Conservation (phyloP, 2,888 invertebrate species). For the Ctenicera cuprea region DNA sequence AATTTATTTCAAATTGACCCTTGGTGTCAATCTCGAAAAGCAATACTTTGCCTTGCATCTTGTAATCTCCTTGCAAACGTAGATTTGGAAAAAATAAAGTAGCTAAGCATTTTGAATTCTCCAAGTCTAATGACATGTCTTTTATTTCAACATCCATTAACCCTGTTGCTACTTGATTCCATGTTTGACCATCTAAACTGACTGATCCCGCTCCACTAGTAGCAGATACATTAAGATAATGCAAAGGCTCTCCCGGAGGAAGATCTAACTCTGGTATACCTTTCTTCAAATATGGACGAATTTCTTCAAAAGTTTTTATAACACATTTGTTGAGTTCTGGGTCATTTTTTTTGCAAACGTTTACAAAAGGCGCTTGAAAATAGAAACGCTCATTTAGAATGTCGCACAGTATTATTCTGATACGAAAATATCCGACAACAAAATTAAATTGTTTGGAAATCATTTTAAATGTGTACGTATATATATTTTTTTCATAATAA, state of each 20-base stretch:
- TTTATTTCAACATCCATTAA: constrained; percentile 21
- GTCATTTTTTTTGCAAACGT: constrained; percentile 61
- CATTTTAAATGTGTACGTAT: too few species aligned
- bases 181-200: constrained; percentile 6
- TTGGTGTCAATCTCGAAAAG: constrained; percentile 57
- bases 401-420: too few species aligned
- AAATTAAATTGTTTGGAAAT: too few species aligned
- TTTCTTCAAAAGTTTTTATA: constrained; percentile 60
- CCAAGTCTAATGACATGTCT: constrained; percentile 27
- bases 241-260: constrained; percentile 49
- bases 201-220: constrained; percentile 17
- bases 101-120: not conserved
- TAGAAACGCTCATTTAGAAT: too few species aligned
- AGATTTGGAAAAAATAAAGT: constrained; percentile 51
- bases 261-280: constrained; percentile 67
- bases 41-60: constrained; percentile 64
- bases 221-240: constrained; percentile 6
- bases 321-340: constrained; percentile 65
- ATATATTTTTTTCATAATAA: too few species aligned
- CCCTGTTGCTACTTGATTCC: constrained; percentile 34
- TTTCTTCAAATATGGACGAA: constrained; percentile 62
- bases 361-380: too few species aligned
- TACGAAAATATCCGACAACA: too few species aligned
- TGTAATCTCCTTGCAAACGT: constrained; percentile 62
- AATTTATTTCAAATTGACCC: constrained; percentile 53